Conservation (phyloP, 2,113 vertebrate species). For the Notarius quadriscutis region DNA sequence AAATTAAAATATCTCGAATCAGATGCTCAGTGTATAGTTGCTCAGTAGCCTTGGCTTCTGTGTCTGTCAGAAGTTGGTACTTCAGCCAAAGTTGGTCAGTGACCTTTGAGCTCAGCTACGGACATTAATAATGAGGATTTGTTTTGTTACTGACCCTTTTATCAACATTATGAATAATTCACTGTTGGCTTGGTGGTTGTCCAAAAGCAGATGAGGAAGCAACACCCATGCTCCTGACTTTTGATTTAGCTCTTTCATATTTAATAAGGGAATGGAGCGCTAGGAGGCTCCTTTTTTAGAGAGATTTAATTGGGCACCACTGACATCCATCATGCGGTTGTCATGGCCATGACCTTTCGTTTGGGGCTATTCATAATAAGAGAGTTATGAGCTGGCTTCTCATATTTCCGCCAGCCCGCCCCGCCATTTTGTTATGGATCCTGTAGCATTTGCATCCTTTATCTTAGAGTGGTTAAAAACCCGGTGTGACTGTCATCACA, state of each 20-base stretch:
- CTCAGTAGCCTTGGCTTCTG: slow-evolving; percentile 59
- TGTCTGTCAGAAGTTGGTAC: slow-evolving; percentile 57
- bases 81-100: slow-evolving; percentile 60
- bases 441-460: slow-evolving; percentile 54
- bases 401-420: slow-evolving; percentile 67
- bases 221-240: slow-evolving; percentile 67
- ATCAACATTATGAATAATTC: slow-evolving; percentile 77
- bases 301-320: slow-evolving; percentile 78
- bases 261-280: slow-evolving; percentile 76
- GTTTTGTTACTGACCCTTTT: slow-evolving; percentile 72
- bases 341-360: slow-evolving; percentile 79
- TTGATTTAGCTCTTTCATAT: slow-evolving; percentile 77
- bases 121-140: slow-evolving; percentile 73
- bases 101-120: slow-evolving; percentile 72
- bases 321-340: slow-evolving; percentile 80
- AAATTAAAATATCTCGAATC: slow-evolving; percentile 13
- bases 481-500: slow-evolving; percentile 20
- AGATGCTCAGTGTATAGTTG: slow-evolving; percentile 67
- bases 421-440: slow-evolving; percentile 56
- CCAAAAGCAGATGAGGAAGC: slow-evolving; percentile 64
- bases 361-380: slow-evolving; percentile 78
- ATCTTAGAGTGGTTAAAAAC: slow-evolving; percentile 44
- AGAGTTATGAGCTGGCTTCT: slow-evolving; percentile 72
- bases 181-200: slow-evolving; percentile 62
- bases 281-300: slow-evolving; percentile 70